phyloP scores from a whole-genome alignment of 2,113 vertebrate species.

The Varanus komodoensis region DNA sequence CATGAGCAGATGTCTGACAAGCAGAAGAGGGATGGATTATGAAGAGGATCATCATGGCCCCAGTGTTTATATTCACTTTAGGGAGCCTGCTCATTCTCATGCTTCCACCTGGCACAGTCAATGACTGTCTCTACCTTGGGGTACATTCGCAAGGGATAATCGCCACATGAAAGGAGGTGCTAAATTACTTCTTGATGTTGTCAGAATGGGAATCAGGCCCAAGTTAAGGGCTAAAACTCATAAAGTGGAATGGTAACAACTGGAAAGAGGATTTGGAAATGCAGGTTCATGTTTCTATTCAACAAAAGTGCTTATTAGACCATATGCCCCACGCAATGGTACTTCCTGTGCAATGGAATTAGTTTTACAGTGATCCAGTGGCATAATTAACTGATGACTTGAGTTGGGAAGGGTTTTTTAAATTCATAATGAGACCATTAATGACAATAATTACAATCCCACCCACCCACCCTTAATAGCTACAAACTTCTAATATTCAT shows the following conservation, averaged over 20 bases:
- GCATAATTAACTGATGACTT: constrained; percentile 85
- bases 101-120: background rate
- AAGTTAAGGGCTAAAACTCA: constrained; percentile 12
- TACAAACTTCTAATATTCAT: constrained; percentile 77
- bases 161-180: background rate
- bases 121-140: background rate
- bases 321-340: constrained; percentile 78
- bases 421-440: constrained; percentile 81
- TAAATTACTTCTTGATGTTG: constrained; percentile 2
- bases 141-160: background rate
- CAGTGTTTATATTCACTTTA: background rate
- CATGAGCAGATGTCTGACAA: too few species aligned
- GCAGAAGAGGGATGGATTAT: too few species aligned
- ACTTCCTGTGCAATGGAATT: constrained; percentile 84
- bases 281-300: constrained; percentile 29
- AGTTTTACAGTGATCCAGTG: constrained; percentile 85
- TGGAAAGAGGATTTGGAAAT: constrained; percentile 19
- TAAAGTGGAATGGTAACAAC: background rate
- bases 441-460: constrained; percentile 70
- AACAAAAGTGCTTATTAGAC: constrained; percentile 69
- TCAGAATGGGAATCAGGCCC: background rate
- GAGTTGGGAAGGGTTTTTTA: constrained; percentile 83
- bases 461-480: constrained; percentile 61
- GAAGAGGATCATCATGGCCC: too few species aligned
- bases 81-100: background rate